These are phyloP conservation scores for Calameuta idolon DNA, from an alignment of 2,888 invertebrate genomes.

Conservation along the genomic window DNA sequence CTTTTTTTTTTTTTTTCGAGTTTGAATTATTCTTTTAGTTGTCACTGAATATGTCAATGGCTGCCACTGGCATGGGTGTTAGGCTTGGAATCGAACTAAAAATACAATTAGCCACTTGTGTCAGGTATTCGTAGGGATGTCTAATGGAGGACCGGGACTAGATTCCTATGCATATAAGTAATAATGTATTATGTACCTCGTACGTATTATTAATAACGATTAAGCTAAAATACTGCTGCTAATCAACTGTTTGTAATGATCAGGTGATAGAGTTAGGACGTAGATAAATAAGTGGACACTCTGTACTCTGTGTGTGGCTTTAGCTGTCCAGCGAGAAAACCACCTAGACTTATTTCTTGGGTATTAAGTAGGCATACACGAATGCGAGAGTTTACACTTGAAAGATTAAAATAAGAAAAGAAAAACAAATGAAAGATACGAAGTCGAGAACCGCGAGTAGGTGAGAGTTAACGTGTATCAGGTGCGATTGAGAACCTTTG, in stretches of 20 bases:
- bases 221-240: background rate
- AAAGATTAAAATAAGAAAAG: background rate
- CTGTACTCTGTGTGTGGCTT: slow-evolving; percentile 14
- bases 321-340: slow-evolving; percentile 6
- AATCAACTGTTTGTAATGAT: background rate
- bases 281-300: background rate
- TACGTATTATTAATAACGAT: background rate
- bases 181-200: background rate
- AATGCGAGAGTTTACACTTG: background rate
- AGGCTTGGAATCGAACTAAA: background rate
- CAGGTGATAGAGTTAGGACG: background rate
- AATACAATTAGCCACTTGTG: background rate
- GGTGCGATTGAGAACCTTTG: slow-evolving; percentile 9
- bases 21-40: background rate
- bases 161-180: background rate
- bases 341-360: background rate
- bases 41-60: background rate
- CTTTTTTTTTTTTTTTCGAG: too few species aligned
- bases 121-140: background rate
- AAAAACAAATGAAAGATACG: background rate
- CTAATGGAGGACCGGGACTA: background rate
- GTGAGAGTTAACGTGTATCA: background rate
- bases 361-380: background rate
- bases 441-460: slow-evolving; percentile 2
- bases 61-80: background rate